phyloP scores from a whole-genome alignment of 2,888 invertebrate species.

The Aphelenchoides bicaudatus region DNA sequence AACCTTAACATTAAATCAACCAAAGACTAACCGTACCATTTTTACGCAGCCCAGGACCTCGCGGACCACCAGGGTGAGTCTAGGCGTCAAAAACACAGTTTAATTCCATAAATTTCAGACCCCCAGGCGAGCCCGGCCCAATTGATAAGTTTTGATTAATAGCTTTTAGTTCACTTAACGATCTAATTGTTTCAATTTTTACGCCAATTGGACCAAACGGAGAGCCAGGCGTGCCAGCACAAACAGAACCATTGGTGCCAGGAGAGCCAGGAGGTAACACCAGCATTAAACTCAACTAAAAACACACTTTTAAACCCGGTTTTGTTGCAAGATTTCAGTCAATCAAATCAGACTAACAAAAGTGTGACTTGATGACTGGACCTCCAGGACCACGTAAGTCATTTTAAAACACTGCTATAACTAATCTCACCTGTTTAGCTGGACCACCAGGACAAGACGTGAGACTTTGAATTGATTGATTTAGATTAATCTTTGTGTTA shows the following conservation, averaged over 20 bases:
- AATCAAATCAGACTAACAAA: no score
- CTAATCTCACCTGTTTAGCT: constrained; percentile 20
- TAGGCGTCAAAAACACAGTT: no score
- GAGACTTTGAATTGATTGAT: no score
- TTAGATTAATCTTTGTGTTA: no score
- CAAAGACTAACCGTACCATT: no score
- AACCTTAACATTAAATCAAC: no score
- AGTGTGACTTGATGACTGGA: constrained; percentile 16
- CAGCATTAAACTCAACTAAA: background rate
- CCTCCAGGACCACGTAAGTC: constrained; percentile 19
- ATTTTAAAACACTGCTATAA: background rate
- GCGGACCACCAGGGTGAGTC: constrained; percentile 35
- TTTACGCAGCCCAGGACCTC: constrained; percentile 26
- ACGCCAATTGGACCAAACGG: constrained; percentile 28
- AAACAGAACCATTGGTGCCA: constrained; percentile 37
- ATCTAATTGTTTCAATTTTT: no score
- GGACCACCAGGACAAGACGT: constrained; percentile 23
- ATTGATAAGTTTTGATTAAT: background rate
- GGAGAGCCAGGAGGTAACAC: constrained; percentile 29
- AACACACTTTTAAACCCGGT: background rate
- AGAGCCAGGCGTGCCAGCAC: constrained; percentile 35
- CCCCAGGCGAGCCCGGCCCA: constrained; percentile 27
- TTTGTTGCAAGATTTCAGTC: background rate
- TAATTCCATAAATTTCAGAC: no score
- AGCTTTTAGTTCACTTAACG: no score